A percentile compares a stretch with the other conserved stretches of the same genome.
These are phyloP conservation scores for Monopterus albus DNA, from an alignment of 2,113 vertebrate genomes.

Conservation along the genomic window DNA sequence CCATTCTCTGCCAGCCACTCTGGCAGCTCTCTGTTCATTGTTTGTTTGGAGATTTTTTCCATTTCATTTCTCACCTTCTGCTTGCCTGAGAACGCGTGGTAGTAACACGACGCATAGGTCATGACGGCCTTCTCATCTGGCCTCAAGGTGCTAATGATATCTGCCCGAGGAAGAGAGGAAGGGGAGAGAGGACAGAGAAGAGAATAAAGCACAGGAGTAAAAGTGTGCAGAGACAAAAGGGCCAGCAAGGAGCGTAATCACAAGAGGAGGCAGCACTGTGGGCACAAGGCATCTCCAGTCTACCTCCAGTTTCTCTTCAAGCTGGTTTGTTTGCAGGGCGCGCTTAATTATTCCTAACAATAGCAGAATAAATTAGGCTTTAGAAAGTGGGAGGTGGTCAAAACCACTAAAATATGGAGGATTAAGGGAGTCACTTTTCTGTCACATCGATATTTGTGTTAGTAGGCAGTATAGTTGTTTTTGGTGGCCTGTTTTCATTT, in stretches of 20 bases:
- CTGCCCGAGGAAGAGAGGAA: slow-evolving; percentile 87
- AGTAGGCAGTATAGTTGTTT: too few species aligned
- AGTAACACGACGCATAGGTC: slow-evolving; percentile 99
- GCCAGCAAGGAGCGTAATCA: slow-evolving; percentile 70
- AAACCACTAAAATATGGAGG: too few species aligned
- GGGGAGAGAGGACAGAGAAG: slow-evolving; percentile 60
- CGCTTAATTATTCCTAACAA: neutral
- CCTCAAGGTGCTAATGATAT: slow-evolving; percentile 99
- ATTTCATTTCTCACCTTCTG: slow-evolving; percentile 93
- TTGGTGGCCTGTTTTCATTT: too few species aligned
- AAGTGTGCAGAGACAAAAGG: slow-evolving; percentile 80
- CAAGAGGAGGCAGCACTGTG: slow-evolving; percentile 53
- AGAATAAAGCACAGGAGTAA: slow-evolving; percentile 79
- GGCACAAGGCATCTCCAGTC: slow-evolving; percentile 58
- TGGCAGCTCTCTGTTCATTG: slow-evolving; percentile 4
- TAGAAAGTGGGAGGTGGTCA: slow-evolving; percentile 15
- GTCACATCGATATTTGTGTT: too few species aligned
- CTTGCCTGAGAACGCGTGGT: slow-evolving; percentile 98
- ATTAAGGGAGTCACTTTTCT: too few species aligned
- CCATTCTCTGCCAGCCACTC: slow-evolving; percentile 3
- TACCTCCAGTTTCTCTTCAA: neutral
- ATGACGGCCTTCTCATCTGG: slow-evolving; percentile 98
- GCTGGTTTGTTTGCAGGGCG: neutral
- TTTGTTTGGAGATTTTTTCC: neutral
- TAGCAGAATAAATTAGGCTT: neutral